Conservation (phyloP, 2,797 vertebrate species). For the Eospalax fontanierii region DNA sequence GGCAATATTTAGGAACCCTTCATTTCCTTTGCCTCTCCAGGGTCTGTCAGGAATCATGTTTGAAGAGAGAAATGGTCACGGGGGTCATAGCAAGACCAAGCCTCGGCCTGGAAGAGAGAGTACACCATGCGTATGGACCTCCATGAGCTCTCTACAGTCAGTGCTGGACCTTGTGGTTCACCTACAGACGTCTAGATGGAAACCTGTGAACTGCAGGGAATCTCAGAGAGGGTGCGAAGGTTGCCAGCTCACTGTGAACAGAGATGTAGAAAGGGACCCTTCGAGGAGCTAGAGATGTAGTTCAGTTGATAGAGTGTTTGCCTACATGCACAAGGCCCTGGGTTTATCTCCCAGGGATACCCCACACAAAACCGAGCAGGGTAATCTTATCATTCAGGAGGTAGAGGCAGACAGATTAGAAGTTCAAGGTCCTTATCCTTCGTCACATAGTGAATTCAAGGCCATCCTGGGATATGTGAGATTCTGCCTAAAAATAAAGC, state of each 20-base stretch:
- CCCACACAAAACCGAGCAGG: background rate
- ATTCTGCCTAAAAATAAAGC: background rate
- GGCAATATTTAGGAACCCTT: background rate
- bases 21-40: too few relatives aligned
- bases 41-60: background rate
- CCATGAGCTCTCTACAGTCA: background rate
- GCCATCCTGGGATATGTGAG: background rate
- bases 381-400: background rate
- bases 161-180: background rate
- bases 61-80: background rate
- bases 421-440: background rate
- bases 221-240: background rate
- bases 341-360: background rate
- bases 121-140: background rate
- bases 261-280: background rate
- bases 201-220: background rate
- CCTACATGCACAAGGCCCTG: background rate
- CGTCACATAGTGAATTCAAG: background rate
- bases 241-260: background rate
- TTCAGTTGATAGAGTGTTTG: background rate
- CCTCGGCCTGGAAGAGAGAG: background rate
- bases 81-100: background rate
- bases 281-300: background rate
- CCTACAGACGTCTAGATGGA: background rate
- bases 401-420: background rate